phyloP scores from a whole-genome alignment of 1,140 invertebrate species.

The Diploscapter pachys region DNA sequence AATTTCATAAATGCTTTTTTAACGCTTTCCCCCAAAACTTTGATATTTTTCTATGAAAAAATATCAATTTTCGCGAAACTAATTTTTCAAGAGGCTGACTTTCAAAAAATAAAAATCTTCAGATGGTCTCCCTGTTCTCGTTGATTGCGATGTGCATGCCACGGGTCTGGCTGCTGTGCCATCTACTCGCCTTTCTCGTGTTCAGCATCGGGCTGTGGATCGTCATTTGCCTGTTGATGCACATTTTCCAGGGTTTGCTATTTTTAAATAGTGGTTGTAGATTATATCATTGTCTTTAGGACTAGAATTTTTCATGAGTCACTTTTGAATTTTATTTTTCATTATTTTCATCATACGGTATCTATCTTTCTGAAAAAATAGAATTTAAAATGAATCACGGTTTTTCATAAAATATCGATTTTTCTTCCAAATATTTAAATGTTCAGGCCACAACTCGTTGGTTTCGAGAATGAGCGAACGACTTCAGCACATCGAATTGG shows the following conservation, averaged over 20 bases:
- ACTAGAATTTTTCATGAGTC: neutral
- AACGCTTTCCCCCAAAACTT: neutral
- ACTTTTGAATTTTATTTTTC: neutral
- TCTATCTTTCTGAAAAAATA: neutral
- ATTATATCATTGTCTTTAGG: neutral
- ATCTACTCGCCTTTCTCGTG: slow-evolving; percentile 50
- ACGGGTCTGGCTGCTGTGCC: slow-evolving; percentile 47
- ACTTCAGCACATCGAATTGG: slow-evolving; percentile 34
- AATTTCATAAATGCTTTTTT: neutral
- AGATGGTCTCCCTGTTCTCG: slow-evolving; percentile 45
- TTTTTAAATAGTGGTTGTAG: neutral
- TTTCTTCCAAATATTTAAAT: no score
- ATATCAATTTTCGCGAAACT: no score
- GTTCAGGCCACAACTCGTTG: slow-evolving; percentile 28
- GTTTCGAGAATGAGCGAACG: slow-evolving; percentile 46
- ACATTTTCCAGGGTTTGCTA: slow-evolving; percentile 44
- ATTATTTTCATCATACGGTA: neutral
- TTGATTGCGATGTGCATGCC: slow-evolving; percentile 49
- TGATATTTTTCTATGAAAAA: no score
- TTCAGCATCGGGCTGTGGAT: slow-evolving; percentile 47
- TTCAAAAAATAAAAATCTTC: neutral
- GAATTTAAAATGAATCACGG: neutral
- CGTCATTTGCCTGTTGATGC: slow-evolving; percentile 49
- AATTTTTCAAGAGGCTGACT: no score
- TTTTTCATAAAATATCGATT: neutral